Evolutionary conservation across 2,888 invertebrate species (phyloP), one percentile per base, ranked within the genome.

Genomic region (Drosophila cognata): DNA sequence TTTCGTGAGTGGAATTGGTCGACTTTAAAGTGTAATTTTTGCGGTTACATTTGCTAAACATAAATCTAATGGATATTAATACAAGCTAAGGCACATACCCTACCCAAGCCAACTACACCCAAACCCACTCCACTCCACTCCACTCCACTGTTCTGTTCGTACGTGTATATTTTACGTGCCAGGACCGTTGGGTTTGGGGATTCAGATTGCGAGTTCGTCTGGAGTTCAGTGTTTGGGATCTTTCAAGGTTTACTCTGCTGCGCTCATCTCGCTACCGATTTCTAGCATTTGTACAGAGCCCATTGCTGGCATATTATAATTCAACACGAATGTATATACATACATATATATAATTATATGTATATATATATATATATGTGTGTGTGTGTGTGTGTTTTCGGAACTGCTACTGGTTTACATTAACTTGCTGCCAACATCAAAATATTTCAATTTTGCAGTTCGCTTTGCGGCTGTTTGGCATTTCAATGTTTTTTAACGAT

Each of bases 41-140:
- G 81, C 77, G 88, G 86, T 82, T 85, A 89, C 85, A 85, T 85
- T 89, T 85, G 85, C 88, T 76, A 84, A 84, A 75, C 86, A 86
- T 86, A 86, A 86, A 86, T 86, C 88, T 86, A 86, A 86, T 89
- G 88, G 88, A 88, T 86, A 86, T 89, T 86, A 89, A 89, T 86
- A 88, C 89, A 78, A 84, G 81, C 74, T 81, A 64, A 78, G 81
- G 61, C 58, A 50, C 29, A 56, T 41, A 36, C 25, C 36, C 43
- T 13, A 10, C 18, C 31, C 50, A 25, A 48, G 25, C 18, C 38
- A 25, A 10, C 36, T 43, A 43, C 43, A 21, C 11, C 16, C 16
- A 16, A 46, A 16, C 8, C 46, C 46, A 25, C 7, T 7, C 16
- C 41, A 18, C 41, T 11, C 16, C 41, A 18, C 41, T 11, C 29